Evolutionary conservation across 2,113 vertebrate species (phyloP).

Genomic region (Tachysurus vachellii): DNA sequence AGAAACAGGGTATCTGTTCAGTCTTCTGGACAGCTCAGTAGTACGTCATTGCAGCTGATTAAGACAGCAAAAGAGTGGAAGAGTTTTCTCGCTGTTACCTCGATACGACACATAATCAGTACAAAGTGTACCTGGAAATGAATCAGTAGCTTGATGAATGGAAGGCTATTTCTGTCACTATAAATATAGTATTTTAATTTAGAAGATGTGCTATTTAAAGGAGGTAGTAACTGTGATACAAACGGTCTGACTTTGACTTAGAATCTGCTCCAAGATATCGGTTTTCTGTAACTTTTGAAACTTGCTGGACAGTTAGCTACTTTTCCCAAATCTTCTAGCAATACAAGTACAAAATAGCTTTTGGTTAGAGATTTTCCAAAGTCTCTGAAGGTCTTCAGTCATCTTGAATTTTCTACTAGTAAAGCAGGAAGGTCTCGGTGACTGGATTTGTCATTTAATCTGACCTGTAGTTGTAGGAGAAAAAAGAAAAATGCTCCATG

Average conservation of each 20-base stretch:
- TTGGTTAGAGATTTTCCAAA: not conserved
- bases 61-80: not conserved
- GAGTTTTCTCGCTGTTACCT: not conserved
- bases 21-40: slow-evolving; percentile 15
- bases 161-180: not conserved
- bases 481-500: not conserved
- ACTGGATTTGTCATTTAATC: not conserved
- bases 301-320: not conserved
- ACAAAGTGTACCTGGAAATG: not conserved
- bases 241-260: not conserved
- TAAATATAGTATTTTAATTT: not conserved
- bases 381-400: not conserved
- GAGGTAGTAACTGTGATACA: not conserved
- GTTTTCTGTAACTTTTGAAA: not conserved
- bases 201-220: not conserved
- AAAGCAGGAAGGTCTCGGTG: not conserved
- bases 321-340: not conserved
- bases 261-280: not conserved
- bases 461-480: not conserved
- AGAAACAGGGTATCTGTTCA: slow-evolving; percentile 32
- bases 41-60: slow-evolving; percentile 20
- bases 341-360: not conserved
- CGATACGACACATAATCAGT: not conserved
- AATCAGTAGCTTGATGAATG: not conserved
- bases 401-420: not conserved